Base-by-base conservation (phyloP, 2,113 vertebrate species). In the Menidia beryllina region DNA sequence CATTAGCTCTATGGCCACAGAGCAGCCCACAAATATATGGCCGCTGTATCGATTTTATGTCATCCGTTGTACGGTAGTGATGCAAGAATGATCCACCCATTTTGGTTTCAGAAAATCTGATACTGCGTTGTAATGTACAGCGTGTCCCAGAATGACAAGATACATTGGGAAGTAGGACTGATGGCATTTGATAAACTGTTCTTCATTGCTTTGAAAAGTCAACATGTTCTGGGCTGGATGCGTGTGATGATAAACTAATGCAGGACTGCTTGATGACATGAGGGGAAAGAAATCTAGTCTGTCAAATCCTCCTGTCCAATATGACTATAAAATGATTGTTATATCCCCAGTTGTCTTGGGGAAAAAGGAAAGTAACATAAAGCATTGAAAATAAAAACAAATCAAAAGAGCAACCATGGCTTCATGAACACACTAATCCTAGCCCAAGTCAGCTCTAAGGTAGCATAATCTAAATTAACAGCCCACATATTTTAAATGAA, bases 41-140 rank as follows among this genome's bases (percentile, higher is more conserved):
- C 80, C 65, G 23, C 53, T 20, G 24, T 78, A 93, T 94, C 24
- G 89, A 92, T 92, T 89, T 81, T 38, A 53, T 59, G 84, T 88
- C 84, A 66, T 62, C 41, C 15, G 2, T 58, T 0, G 41, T 26
- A 15, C 67, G 78, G 72, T 78, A 57, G 65, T 87, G 88, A 91
- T 85, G 27, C 71, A 88, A 69, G 64, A 50, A 69, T 59, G 20
- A n/a, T 26, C 49, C 23, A 51, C 55, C 79, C 82, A 67, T 72
- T 84, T 83, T 74, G 61, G 27, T 75, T 79, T 82, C 30, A 26
- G 75, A 73, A 66, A 73, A 88, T 61, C 51, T 49, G 61, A 86
- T 61, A 20, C 36, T 1, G 15, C 75, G 56, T 75, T 54, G 56
- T 69, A 85, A 85, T 79, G 57, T 80, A 30, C 39, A 21, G 25